Evolutionary conservation across 2,797 vertebrate species (phyloP).

Genomic region (Acrossocheilus wenchowensis): DNA sequence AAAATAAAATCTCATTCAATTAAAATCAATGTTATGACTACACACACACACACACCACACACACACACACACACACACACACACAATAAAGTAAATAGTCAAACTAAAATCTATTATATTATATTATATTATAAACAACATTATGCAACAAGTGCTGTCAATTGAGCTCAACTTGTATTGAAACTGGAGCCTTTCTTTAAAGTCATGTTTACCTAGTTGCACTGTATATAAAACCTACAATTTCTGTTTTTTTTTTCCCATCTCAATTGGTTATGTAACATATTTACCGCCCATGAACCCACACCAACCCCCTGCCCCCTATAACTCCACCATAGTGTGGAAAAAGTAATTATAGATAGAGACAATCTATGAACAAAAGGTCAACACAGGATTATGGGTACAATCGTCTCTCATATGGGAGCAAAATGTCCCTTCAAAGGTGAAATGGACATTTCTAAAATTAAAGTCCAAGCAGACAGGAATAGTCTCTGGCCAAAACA

Average conservation of each 20-base stretch:
- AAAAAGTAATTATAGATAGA: slow-evolving; percentile 80
- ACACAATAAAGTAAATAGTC: no score
- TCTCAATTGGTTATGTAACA: slow-evolving; percentile 63
- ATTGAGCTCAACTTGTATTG: neutral
- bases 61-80: no score
- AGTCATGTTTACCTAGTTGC: neutral
- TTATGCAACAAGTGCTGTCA: neutral
- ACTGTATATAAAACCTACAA: slow-evolving; percentile 19
- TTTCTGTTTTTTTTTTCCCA: neutral
- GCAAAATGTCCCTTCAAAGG: slow-evolving; percentile 74
- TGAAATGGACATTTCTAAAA: slow-evolving; percentile 71
- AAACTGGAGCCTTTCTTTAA: neutral
- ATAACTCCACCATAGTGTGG: slow-evolving; percentile 65
- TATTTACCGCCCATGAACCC: slow-evolving; percentile 64
- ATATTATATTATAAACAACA: neutral
- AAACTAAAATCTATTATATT: neutral
- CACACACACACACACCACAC: no score
- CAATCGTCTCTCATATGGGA: slow-evolving; percentile 68
- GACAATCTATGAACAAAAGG: slow-evolving; percentile 74
- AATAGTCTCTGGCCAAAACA: slow-evolving; percentile 38
- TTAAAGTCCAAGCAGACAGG: slow-evolving; percentile 60
- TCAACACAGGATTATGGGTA: slow-evolving; percentile 59
- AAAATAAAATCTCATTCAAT: no score
- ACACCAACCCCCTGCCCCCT: neutral
- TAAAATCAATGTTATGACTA: no score